phyloP scores from a whole-genome alignment of 2,888 invertebrate genomes.

The Scaeva pyrastri region DNA sequence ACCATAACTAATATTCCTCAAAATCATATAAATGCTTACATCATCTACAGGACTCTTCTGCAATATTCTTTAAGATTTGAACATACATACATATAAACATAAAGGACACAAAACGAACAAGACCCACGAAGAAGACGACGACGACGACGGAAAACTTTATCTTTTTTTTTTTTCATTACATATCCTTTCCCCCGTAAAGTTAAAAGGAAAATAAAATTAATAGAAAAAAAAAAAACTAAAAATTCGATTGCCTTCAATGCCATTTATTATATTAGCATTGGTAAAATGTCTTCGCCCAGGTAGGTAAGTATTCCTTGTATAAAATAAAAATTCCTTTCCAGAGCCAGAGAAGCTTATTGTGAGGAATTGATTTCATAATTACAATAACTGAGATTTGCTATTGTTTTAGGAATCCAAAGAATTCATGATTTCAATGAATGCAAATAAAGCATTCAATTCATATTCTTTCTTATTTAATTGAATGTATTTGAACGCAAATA shows the following conservation, averaged over 20 bases:
- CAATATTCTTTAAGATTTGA: background rate
- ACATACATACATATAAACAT: no score
- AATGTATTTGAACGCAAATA: background rate
- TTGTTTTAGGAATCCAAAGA: background rate
- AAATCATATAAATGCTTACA: conserved; percentile 45
- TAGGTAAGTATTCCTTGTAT: background rate
- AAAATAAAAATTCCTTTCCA: background rate
- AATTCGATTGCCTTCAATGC: conserved; percentile 43
- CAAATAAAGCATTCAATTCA: conserved; percentile 1
- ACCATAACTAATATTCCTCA: conserved; percentile 24
- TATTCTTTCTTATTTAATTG: background rate
- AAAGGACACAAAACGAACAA: conserved; percentile 25
- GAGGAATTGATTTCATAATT: conserved; percentile 5
- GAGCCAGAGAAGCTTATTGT: conserved; percentile 1
- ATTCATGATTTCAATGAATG: conserved; percentile 11
- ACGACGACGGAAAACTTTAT: conserved; percentile 46
- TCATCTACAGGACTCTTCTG: conserved; percentile 37
- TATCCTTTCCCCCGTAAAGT: background rate
- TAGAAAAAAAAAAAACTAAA: background rate
- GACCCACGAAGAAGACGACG: no score
- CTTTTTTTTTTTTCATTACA: background rate
- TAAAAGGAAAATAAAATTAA: background rate
- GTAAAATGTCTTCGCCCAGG: conserved; percentile 10
- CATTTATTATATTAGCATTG: conserved; percentile 34
- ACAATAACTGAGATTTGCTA: conserved; percentile 2